These are phyloP conservation scores for Andrena trimmerana DNA, from an alignment of 2,888 invertebrate species.

Conservation along the genomic window DNA sequence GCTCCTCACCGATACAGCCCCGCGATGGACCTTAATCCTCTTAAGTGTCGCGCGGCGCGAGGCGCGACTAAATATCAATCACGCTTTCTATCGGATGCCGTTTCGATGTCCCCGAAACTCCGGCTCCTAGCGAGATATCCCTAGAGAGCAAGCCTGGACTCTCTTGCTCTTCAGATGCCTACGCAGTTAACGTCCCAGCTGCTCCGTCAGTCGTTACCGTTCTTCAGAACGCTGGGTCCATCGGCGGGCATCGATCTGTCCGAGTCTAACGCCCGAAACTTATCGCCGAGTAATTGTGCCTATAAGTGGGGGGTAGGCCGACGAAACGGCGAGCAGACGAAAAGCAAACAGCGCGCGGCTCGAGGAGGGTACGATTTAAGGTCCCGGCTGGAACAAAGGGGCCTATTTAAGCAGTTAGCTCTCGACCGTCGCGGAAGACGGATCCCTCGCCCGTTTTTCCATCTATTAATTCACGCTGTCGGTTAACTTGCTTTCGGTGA, in stretches of 20 bases:
- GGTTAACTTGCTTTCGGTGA: background rate
- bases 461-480: background rate
- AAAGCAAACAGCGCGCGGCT: constrained; percentile 20
- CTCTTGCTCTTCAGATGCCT: no score
- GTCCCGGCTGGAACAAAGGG: constrained; percentile 21
- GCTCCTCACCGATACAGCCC: constrained; percentile 67
- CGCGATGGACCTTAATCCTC: constrained; percentile 82
- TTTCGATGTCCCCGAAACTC: constrained; percentile 34
- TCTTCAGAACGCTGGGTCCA: background rate
- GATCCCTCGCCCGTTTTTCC: background rate
- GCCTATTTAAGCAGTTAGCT: constrained; percentile 17
- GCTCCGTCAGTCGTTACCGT: background rate
- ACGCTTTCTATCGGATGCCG: constrained; percentile 74
- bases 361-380: constrained; percentile 28
- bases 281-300: constrained; percentile 20
- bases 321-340: constrained; percentile 29
- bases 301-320: constrained; percentile 2
- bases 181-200: no score
- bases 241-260: constrained; percentile 6
- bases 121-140: background rate
- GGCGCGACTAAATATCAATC: constrained; percentile 83
- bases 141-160: no score
- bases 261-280: background rate
- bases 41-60: constrained; percentile 81
- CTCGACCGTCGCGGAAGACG: constrained; percentile 7